These are phyloP conservation scores for Candoia aspera DNA, from an alignment of 2,113 vertebrate genomes.

Conservation along the genomic window DNA sequence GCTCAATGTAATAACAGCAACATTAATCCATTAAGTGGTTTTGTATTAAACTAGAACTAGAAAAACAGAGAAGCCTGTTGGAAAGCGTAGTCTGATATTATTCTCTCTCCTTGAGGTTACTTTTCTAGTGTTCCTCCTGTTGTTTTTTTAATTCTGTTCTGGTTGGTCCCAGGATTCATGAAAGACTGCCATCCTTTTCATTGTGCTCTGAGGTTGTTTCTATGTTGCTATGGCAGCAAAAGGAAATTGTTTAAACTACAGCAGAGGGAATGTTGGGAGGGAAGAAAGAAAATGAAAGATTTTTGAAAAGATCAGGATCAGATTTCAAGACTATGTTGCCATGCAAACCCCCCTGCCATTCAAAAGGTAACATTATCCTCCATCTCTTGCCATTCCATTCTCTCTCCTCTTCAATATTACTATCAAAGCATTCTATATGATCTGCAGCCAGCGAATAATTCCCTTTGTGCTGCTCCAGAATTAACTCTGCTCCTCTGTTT, in stretches of 20 bases:
- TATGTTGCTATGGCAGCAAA: constrained; percentile 63
- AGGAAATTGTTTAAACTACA: constrained; percentile 45
- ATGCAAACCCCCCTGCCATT: background rate
- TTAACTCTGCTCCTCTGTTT: background rate
- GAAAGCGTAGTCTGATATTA: background rate
- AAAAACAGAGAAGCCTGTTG: constrained; percentile 20
- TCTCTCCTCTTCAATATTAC: constrained; percentile 10
- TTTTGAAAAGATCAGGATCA: background rate
- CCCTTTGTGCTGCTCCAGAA: background rate
- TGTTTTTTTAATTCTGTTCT: constrained; percentile 37
- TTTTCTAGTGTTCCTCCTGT: background rate
- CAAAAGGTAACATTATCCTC: constrained; percentile 19
- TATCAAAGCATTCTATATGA: background rate
- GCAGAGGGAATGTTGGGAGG: constrained; percentile 6
- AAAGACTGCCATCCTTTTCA: constrained; percentile 31
- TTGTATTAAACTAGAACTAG: constrained; percentile 37
- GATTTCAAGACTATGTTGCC: constrained; percentile 28
- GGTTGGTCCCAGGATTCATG: constrained; percentile 45
- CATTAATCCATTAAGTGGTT: constrained; percentile 23
- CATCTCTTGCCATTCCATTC: background rate
- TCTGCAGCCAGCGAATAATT: background rate
- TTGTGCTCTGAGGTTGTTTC: constrained; percentile 64
- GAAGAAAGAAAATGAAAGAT: constrained; percentile 20
- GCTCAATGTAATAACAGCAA: constrained; percentile 49
- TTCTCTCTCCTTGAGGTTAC: background rate